These are phyloP conservation scores for Podarcis siculus DNA, from an alignment of 2,797 vertebrate genomes.

Conservation along the genomic window DNA sequence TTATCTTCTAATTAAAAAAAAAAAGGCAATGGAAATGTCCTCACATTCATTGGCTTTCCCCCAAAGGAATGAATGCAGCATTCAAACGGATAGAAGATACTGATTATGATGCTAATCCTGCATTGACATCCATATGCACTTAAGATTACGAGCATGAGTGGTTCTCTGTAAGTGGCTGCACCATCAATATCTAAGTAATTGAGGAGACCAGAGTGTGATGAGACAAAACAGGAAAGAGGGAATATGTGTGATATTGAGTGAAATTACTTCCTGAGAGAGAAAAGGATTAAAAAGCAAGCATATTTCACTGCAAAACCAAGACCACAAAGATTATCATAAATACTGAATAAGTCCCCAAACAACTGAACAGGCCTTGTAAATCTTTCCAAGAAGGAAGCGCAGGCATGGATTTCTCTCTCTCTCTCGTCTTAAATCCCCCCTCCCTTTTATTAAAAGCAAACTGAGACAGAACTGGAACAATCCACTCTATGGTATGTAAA, in stretches of 20 bases:
- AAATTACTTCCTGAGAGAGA: background rate
- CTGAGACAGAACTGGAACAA: constrained; percentile 22
- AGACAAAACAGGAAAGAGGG: background rate
- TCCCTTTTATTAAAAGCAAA: background rate
- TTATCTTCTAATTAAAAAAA: background rate
- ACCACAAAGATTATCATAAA: constrained; percentile 7
- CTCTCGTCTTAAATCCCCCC: background rate
- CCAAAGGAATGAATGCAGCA: background rate
- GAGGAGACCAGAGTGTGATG: background rate
- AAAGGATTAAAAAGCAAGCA: constrained; percentile 5
- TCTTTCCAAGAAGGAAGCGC: background rate
- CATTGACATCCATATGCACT: background rate
- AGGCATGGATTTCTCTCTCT: background rate
- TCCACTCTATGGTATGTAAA: background rate
- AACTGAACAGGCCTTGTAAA: background rate
- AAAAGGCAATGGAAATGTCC: background rate
- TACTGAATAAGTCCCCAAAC: background rate
- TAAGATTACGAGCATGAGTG: background rate
- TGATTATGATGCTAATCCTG: background rate
- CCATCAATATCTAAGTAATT: background rate
- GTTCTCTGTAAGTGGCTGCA: background rate
- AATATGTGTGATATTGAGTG: background rate
- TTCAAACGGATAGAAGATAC: background rate
- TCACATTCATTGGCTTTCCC: background rate
- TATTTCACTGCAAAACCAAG: background rate